Conservation (phyloP, 2,888 invertebrate species). For the Tridacna crocea region DNA sequence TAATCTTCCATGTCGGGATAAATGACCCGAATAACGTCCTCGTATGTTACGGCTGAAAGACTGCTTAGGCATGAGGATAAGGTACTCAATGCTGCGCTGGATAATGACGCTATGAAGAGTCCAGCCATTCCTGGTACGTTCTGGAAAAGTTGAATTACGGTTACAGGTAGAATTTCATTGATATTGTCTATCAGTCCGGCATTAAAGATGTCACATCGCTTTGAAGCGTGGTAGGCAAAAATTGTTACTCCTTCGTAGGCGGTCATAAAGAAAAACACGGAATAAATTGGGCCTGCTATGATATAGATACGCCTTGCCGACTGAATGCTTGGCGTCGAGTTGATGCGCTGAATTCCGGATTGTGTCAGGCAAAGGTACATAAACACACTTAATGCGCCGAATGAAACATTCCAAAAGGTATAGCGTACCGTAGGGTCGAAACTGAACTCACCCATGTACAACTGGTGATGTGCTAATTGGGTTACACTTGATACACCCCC, state of each 20-base stretch:
- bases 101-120: conserved; percentile 42
- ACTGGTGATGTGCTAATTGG: conserved; percentile 9
- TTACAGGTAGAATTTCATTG: conserved; percentile 37
- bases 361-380: conserved; percentile 29
- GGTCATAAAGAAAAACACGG: conserved; percentile 24
- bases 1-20: conserved; percentile 29
- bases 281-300: conserved; percentile 34
- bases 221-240: conserved; percentile 35
- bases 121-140: conserved; percentile 38
- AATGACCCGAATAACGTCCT: conserved; percentile 36
- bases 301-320: conserved; percentile 27
- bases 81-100: conserved; percentile 40
- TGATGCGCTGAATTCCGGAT: conserved; percentile 36
- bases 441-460: conserved; percentile 22
- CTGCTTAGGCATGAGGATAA: conserved; percentile 41
- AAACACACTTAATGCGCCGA: conserved; percentile 30
- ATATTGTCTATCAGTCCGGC: conserved; percentile 32
- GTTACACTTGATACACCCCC: conserved; percentile 28
- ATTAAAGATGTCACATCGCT: conserved; percentile 31
- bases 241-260: conserved; percentile 34
- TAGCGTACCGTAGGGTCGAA: conserved; percentile 36
- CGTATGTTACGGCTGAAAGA: conserved; percentile 37
- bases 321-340: conserved; percentile 33
- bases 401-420: conserved; percentile 33
- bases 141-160: conserved; percentile 32